These are phyloP conservation scores for Zaprionus vittiger DNA, from an alignment of 1,140 invertebrate genomes.

Conservation along the genomic window DNA sequence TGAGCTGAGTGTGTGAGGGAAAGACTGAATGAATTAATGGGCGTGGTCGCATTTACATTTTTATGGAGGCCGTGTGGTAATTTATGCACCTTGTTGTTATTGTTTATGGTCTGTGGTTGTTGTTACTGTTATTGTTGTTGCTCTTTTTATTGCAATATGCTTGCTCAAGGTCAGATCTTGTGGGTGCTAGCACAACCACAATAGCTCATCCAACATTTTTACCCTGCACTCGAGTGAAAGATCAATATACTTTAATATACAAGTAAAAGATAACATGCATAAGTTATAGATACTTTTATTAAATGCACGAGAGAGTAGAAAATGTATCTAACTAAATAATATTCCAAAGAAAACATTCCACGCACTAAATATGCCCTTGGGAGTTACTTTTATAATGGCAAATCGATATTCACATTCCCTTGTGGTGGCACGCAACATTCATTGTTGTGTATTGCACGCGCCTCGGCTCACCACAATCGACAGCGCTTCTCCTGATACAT, in stretches of 20 bases:
- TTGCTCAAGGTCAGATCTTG: conserved; percentile 54
- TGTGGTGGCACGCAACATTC: conserved; percentile 26
- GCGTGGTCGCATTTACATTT: conserved; percentile 63
- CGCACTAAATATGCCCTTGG: not conserved
- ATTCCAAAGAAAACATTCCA: not conserved
- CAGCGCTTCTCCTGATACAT: conserved; percentile 51
- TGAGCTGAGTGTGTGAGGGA: not conserved
- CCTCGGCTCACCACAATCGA: conserved; percentile 43
- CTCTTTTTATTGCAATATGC: conserved; percentile 38
- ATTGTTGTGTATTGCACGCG: not conserved
- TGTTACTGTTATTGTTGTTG: conserved; percentile 35
- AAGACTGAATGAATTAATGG: conserved; percentile 21
- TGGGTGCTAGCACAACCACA: not conserved
- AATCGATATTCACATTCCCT: conserved; percentile 35
- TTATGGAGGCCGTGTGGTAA: conserved; percentile 57
- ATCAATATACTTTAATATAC: no score
- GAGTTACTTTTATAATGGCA: not conserved
- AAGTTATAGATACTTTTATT: not conserved
- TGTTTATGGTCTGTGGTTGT: conserved; percentile 29
- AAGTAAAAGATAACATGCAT: not conserved
- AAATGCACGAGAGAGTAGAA: not conserved
- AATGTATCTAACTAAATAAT: not conserved
- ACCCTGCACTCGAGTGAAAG: not conserved
- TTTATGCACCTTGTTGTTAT: conserved; percentile 61
- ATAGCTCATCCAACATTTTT: not conserved